phyloP scores from a whole-genome alignment of 2,888 invertebrate species.

The Drosophila tripunctata region DNA sequence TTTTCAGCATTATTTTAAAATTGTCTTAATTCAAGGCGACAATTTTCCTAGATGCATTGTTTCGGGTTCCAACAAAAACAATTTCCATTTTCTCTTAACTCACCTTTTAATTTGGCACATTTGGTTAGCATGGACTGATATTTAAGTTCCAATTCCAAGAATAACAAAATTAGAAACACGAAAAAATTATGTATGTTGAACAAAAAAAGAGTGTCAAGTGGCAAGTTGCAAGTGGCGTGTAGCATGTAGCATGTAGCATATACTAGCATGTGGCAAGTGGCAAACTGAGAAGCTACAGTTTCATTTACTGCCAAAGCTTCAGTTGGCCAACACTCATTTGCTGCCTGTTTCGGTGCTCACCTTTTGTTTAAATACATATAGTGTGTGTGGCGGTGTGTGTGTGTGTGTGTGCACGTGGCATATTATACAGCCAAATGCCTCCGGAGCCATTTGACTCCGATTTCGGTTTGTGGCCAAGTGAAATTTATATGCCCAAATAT shows the following conservation, averaged over 20 bases:
- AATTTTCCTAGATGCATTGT: too few relatives aligned
- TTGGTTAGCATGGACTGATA: too few relatives aligned
- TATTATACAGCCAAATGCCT: constrained; percentile 68
- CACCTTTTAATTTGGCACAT: too few relatives aligned
- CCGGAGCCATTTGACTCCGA: constrained; percentile 77
- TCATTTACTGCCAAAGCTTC: constrained; percentile 1
- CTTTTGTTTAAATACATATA: constrained; percentile 5
- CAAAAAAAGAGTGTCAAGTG: neutral
- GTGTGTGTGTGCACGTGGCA: constrained; percentile 49
- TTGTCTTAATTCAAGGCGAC: too few relatives aligned
- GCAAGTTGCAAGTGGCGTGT: constrained; percentile 5
- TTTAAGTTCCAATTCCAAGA: neutral
- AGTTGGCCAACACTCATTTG: constrained; percentile 20
- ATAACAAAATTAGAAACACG: constrained; percentile 1
- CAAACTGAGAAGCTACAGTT: constrained; percentile 8
- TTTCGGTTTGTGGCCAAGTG: constrained; percentile 78
- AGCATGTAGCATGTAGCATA: constrained; percentile 6
- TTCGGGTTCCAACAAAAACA: too few relatives aligned
- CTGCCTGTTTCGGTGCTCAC: constrained; percentile 23
- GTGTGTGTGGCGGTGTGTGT: constrained; percentile 7
- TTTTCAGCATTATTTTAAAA: too few relatives aligned
- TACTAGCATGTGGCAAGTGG: constrained; percentile 2
- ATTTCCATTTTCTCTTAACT: too few relatives aligned
- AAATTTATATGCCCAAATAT: constrained; percentile 80
- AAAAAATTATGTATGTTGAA: neutral